Percentiles rank a stretch among this genome's conserved stretches.
These are phyloP conservation scores for Syrphus vitripennis DNA, from an alignment of 2,888 invertebrate genomes.

Conservation along the genomic window DNA sequence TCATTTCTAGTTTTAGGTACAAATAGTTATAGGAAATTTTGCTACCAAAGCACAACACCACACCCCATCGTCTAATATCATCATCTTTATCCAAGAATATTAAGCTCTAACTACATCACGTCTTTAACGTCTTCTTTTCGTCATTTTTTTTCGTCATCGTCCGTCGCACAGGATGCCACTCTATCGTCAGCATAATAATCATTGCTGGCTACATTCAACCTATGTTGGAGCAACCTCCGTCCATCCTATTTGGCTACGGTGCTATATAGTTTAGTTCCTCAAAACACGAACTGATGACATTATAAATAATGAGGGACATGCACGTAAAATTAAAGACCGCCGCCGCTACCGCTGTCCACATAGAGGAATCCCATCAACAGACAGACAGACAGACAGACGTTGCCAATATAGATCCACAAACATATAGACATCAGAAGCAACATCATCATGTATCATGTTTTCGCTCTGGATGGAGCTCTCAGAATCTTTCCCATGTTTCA, in stretches of 20 bases:
- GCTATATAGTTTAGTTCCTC: slow-evolving; percentile 51
- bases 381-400: slow-evolving; percentile 40
- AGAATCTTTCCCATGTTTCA: slow-evolving; percentile 51
- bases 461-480: slow-evolving; percentile 18
- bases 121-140: slow-evolving; percentile 32
- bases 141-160: slow-evolving; percentile 1
- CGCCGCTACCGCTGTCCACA: background rate
- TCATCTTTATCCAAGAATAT: background rate
- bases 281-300: slow-evolving; percentile 70
- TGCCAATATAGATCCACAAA: slow-evolving; percentile 12
- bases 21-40: no score
- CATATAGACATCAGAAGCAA: background rate
- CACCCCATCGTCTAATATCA: background rate
- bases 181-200: slow-evolving; percentile 47
- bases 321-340: slow-evolving; percentile 70
- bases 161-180: slow-evolving; percentile 5
- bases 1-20: no score
- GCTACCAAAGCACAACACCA: slow-evolving; percentile 6
- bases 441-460: slow-evolving; percentile 55
- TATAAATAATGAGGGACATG: slow-evolving; percentile 70
- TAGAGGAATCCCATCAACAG: background rate
- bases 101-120: slow-evolving; percentile 53
- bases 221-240: background rate
- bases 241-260: slow-evolving; percentile 4
- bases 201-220: slow-evolving; percentile 25